Evolutionary conservation across 1,140 invertebrate species (phyloP), one percentile per base, ranked within the genome.

Genomic region (Ostrea edulis): DNA sequence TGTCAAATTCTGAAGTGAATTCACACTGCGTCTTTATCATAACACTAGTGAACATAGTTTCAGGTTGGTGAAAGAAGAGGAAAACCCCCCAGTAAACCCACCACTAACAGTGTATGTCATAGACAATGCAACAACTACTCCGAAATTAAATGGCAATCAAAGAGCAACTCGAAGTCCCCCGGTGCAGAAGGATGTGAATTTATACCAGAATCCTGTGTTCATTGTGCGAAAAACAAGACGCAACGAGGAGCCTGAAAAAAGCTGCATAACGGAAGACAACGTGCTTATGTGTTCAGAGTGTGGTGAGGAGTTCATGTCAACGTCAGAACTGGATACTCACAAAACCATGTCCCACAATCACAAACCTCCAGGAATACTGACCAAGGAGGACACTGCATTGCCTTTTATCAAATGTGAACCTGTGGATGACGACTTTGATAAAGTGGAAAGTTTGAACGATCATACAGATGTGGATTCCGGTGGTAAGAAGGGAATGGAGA

Each of bases 181-280:
- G 14, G 68, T 77, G 22, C 68, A 77, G 2, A 77, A 77, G 29
- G 68, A 77, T 35, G 68, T 77, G 68, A 77, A 77, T 17, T 77
- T 77, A 77, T 35, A 77, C 29, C 68, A 77, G 68, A 77, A 77
- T 77, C 35, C 68, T 77, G 68, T 77, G 68, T 77, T 77, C 68
- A 29, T 14, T 77, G 25, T 77, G 11, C 68, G 68, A 29, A 77
- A 77, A 35, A 35, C 68, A 35, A 22, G 25, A 35, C 29, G 35
- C 68, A 77, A 77, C 68, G 68, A 77, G 4, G 68, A 77, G 25
- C 25, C 68, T 0, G 68, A 77, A 25, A 77, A 77, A 77, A 77
- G 25, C 29, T 25, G 12, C 29, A 25, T 29, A 35, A 77, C 29
- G 9, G 68, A 77, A 9, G 68, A 77, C 2, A 77, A 17, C 35